Base-by-base conservation (phyloP, 64 coral and sea anemone genomes). In the Anthopleura sola region DNA sequence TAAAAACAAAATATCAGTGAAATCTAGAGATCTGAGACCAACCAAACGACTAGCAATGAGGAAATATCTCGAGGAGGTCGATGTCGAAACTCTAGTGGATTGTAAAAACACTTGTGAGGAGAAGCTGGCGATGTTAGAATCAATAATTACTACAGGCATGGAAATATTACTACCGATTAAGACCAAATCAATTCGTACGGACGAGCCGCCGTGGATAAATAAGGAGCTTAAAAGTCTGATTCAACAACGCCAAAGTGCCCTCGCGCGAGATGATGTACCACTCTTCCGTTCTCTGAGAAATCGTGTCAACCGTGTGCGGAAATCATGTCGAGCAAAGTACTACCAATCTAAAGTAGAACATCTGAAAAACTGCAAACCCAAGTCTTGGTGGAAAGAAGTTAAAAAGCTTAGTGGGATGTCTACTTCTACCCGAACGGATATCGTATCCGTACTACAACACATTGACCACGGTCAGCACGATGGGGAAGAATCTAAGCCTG, bases 401-500 rank as follows among this genome's bases (percentile, higher is more conserved):
- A 94, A 90, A 50, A 68, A 16, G 77, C 85, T 94, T 49, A 60
- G 40, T 47, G 84, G 93, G 19, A 95, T 95, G 88, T 74, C 84
- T 20, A 5, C 55, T 21, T 55, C 54, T 85, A 47, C 29, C 93
- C 80, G 69, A 69, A n/a, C 80, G 47, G 16, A 86, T 4, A 16
- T 55, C 15, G 80, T 81, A 47, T 14, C 64, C 10, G 75, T 57
- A 0, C 78, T 78, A 75, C n/a, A 80, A 21, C 56, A 90, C 69
- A 84, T 93, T 55, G 83, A 89, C 87, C 20, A 24, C 57, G 76
- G 55, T 15, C 44, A 47, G 47, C 34, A 55, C 86, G 11, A 83
- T 76, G 7, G 38, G 62, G 6, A 86, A 83, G 83, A 20, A 86
- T 21, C 37, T 91, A 24, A 91, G 86, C 68, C 84, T 86, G 56